These are phyloP conservation scores for Cygnus atratus DNA, from an alignment of 2,113 vertebrate species.

Conservation along the genomic window DNA sequence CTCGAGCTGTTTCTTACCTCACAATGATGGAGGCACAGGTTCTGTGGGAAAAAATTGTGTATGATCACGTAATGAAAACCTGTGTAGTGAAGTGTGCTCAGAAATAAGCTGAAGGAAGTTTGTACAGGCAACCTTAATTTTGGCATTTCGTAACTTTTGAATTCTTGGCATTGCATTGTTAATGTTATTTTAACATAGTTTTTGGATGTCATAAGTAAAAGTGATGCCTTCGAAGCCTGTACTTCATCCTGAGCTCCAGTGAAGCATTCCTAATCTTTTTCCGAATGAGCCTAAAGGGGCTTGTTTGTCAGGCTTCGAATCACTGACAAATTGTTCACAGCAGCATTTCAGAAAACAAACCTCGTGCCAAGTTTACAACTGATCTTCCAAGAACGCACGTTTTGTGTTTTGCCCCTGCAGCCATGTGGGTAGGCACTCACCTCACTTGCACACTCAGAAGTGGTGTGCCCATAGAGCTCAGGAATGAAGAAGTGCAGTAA, in stretches of 20 bases:
- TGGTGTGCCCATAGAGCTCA: background rate
- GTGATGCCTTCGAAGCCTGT: background rate
- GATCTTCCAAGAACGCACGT: background rate
- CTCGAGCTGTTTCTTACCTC: background rate
- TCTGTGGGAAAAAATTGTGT: background rate
- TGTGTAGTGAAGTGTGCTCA: background rate
- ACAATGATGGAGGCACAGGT: background rate
- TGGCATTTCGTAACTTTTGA: background rate
- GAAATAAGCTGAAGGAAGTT: background rate
- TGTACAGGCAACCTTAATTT: background rate
- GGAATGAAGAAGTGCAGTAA: background rate
- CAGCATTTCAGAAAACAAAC: slow-evolving; percentile 28
- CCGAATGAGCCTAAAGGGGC: background rate
- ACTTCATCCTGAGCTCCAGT: slow-evolving; percentile 1
- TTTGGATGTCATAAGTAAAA: background rate
- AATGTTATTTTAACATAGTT: background rate
- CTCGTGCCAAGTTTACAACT: background rate
- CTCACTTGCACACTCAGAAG: background rate
- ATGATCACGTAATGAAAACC: background rate
- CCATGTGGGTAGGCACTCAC: background rate
- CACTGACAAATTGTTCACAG: slow-evolving; percentile 14
- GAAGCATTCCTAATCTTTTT: background rate
- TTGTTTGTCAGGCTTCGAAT: background rate
- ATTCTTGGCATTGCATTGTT: background rate
- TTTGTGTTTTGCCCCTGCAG: background rate